These are phyloP conservation scores for Poecile atricapillus DNA, from an alignment of 2,113 vertebrate species.

Conservation along the genomic window DNA sequence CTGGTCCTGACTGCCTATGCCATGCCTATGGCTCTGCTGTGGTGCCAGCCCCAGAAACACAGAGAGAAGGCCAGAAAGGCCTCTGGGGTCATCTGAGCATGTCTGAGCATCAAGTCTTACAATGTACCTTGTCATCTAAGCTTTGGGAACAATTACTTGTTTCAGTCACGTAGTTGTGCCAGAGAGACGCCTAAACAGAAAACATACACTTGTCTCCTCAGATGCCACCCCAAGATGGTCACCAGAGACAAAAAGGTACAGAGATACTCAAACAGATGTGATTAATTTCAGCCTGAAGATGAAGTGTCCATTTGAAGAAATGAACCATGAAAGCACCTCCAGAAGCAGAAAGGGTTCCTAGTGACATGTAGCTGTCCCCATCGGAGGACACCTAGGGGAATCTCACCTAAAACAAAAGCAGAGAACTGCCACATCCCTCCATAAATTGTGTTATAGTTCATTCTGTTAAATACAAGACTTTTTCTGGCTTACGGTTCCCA, in stretches of 20 bases:
- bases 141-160: neutral
- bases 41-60: neutral
- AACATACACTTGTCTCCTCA: neutral
- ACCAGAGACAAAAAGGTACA: neutral
- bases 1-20: neutral
- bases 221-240: neutral
- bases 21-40: neutral
- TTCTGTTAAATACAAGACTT: neutral
- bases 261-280: neutral
- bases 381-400: neutral
- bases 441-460: neutral
- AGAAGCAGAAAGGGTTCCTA: neutral
- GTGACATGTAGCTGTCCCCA: neutral
- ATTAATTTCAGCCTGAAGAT: neutral
- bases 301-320: neutral
- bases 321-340: neutral
- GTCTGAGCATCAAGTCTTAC: neutral
- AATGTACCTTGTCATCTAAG: neutral
- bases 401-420: neutral
- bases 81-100: neutral
- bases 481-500: neutral
- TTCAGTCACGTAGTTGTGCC: neutral
- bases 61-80: neutral
- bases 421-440: neutral
- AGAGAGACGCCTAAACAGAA: neutral